phyloP scores from a whole-genome alignment of 2,113 vertebrate species.

The Mastomys coucha region DNA sequence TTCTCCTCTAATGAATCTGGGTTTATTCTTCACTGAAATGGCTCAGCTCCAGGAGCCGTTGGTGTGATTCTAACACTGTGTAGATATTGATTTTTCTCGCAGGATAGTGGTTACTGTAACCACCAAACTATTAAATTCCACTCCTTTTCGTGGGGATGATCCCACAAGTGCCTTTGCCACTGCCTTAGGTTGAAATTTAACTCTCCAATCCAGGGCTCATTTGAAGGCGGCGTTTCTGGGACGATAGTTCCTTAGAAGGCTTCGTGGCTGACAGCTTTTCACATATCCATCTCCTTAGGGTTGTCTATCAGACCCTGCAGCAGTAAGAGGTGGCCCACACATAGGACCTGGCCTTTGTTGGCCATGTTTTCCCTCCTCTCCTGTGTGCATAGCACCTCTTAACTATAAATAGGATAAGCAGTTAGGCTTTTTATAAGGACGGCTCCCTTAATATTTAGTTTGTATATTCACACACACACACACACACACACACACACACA shows the following conservation, averaged over 20 bases:
- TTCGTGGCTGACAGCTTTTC: neutral
- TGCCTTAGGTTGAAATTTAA: constrained; percentile 47
- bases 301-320: neutral
- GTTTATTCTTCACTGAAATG: constrained; percentile 63
- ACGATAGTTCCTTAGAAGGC: constrained; percentile 5
- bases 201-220: constrained; percentile 37
- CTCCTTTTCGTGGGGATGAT: constrained; percentile 5
- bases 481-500: no score
- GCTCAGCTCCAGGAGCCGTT: constrained; percentile 52
- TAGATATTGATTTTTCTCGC: constrained; percentile 68
- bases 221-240: neutral
- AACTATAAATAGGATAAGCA: neutral
- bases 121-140: constrained; percentile 67
- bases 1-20: constrained; percentile 40
- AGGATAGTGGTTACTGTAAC: constrained; percentile 57
- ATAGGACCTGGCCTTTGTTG: neutral
- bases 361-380: neutral
- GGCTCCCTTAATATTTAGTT: neutral
- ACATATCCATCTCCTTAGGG: neutral
- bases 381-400: neutral
- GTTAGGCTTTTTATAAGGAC: neutral
- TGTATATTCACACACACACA: neutral
- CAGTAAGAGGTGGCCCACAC: neutral
- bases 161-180: neutral
- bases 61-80: constrained; percentile 64